These are phyloP conservation scores for Blennius ocellaris DNA, from an alignment of 2,113 vertebrate genomes.

Conservation along the genomic window DNA sequence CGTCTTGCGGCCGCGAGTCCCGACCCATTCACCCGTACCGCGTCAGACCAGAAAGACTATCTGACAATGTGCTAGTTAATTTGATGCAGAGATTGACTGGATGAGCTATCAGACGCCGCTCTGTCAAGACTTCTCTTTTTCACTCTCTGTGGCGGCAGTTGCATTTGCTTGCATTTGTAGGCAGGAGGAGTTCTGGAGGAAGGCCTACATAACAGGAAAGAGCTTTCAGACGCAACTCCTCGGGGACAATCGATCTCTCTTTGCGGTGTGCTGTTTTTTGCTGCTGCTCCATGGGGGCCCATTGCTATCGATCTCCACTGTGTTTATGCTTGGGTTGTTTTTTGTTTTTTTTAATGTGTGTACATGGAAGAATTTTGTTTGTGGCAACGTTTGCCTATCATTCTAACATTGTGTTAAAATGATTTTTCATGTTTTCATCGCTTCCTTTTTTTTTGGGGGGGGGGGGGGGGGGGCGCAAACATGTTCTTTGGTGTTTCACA, in stretches of 20 bases:
- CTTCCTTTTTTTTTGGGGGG: background rate
- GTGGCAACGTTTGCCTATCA: constrained; percentile 32
- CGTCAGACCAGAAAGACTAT: constrained; percentile 44
- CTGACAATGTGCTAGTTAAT: constrained; percentile 66
- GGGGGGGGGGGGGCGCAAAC: background rate
- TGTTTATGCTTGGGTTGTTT: constrained; percentile 21
- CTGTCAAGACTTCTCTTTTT: constrained; percentile 52
- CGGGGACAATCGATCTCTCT: constrained; percentile 66
- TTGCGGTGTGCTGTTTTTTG: constrained; percentile 57
- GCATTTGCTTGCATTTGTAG: constrained; percentile 64
- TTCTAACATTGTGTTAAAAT: too few species aligned
- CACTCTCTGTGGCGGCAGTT: constrained; percentile 39
- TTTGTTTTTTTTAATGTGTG: background rate
- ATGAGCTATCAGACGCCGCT: constrained; percentile 57
- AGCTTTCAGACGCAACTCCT: constrained; percentile 65
- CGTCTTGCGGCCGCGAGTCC: constrained; percentile 12
- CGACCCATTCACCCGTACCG: constrained; percentile 38
- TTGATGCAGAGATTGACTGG: constrained; percentile 62
- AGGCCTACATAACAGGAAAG: constrained; percentile 63
- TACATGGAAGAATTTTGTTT: constrained; percentile 3
- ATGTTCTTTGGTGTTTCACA: constrained; percentile 9
- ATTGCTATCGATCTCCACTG: constrained; percentile 56
- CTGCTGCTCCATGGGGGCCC: constrained; percentile 45
- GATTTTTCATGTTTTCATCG: background rate
- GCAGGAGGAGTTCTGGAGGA: constrained; percentile 51